Base-by-base conservation (phyloP, 2,888 invertebrate species). In the Tachina fera region DNA sequence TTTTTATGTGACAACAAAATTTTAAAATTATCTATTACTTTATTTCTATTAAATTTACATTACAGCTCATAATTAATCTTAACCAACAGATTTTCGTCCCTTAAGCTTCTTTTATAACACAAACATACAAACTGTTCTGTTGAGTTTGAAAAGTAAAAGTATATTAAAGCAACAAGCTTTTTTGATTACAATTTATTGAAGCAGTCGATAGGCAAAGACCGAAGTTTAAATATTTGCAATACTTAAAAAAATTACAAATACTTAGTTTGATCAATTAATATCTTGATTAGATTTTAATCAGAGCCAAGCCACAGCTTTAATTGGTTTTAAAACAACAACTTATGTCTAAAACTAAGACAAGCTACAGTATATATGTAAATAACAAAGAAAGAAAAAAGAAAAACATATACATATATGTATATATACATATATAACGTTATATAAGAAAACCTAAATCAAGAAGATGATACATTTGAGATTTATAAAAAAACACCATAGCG, bases 401-500 rank as follows among this genome's bases (percentile, higher is more conserved):
- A 39, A 47, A 13, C 1, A 68, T 31, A n/a, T n/a, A n/a, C n/a
- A n/a, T n/a, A n/a, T n/a, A n/a, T n/a, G n/a, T n/a, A n/a, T n/a
- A n/a, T n/a, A 8, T 2, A 10, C 0, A 45, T 45, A 53, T 53
- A 13, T 9, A 51, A 51, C 31, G 39, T n/a, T 47, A 22, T 14
- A 4, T 43, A 49, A n/a, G 3, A 82, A 39, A 65, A 61, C 39
- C 16, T n/a, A 61, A 75, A 74, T 47, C 19, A 75, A 78, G 78
- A 78, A 70, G 78, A 83, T 72, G 76, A 67, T 83, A 61, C 76
- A 68, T 80, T 76, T 76, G 63, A 75, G 61, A 67, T 77, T n/a
- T 31, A 70, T 45, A 74, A 75, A 67, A 41, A 47, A 51, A 43
- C 39, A 19, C 16, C n/a, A 67, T 16, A 61, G 41, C 19, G 39